Conservation (phyloP, 2,888 invertebrate species). For the Pseudococcus longispinus region DNA sequence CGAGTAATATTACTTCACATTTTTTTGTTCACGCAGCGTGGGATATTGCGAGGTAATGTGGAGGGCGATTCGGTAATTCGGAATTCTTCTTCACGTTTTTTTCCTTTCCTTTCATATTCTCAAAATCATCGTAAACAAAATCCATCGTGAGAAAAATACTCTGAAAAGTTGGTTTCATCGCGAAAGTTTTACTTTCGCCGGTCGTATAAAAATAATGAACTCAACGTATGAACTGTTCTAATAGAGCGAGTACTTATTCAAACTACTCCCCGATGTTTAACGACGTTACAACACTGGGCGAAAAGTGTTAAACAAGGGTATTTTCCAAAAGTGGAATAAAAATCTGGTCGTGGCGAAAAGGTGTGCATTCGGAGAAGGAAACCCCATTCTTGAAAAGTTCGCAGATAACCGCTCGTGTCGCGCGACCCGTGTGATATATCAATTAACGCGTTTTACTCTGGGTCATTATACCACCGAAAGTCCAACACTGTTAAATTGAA, state of each 20-base stretch:
- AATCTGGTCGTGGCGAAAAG: neutral
- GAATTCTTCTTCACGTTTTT: neutral
- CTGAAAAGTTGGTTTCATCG: neutral
- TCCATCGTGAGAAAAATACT: neutral
- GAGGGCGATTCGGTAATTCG: neutral
- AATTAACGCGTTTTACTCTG: constrained; percentile 14
- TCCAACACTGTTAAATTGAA: constrained; percentile 7
- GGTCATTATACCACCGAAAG: neutral
- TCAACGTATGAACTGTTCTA: neutral
- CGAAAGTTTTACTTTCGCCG: neutral
- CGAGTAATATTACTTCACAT: neutral
- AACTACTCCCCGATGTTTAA: constrained; percentile 25
- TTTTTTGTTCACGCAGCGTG: neutral
- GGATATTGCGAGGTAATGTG: neutral
- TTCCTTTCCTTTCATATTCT: neutral
- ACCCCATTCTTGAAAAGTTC: neutral
- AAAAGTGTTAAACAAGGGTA: constrained; percentile 14
- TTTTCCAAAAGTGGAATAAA: neutral
- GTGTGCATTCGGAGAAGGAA: neutral
- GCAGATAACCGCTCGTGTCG: neutral
- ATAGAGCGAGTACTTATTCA: neutral
- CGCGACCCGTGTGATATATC: constrained; percentile 6
- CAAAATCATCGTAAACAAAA: constrained; percentile 11
- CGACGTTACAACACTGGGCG: neutral
- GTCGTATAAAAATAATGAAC: constrained; percentile 1